A percentile compares a stretch with the other conserved stretches of the same genome.
phyloP scores from a whole-genome alignment of 2,888 invertebrate genomes.

The Lamellibrachia columna region DNA sequence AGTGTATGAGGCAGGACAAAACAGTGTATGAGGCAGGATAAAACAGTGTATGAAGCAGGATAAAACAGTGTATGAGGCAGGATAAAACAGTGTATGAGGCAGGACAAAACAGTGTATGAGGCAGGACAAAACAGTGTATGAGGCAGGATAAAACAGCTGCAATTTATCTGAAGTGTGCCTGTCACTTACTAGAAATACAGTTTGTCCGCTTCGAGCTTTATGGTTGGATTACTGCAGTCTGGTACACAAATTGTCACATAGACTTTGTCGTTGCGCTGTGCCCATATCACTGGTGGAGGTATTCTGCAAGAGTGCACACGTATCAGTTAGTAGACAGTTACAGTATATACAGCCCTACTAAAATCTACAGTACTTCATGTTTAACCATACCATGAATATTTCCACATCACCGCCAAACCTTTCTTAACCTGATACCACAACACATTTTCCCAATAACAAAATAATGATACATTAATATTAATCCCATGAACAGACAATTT shows the following conservation, averaged over 20 bases:
- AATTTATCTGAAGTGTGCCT: background rate
- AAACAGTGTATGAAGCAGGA: too few relatives aligned
- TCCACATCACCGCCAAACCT: too few relatives aligned
- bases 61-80: background rate
- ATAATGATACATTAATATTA: too few relatives aligned
- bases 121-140: background rate
- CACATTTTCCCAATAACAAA: too few relatives aligned
- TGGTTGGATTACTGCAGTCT: constrained; percentile 80
- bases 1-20: too few relatives aligned
- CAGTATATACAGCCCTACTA: too few relatives aligned
- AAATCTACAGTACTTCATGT: too few relatives aligned
- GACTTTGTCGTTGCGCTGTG: constrained; percentile 84
- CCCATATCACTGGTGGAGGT: constrained; percentile 92
- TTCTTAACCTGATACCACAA: too few relatives aligned
- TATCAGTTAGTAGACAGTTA: background rate
- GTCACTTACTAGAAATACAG: constrained; percentile 76
- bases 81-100: background rate
- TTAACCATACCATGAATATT: too few relatives aligned
- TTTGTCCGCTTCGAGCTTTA: constrained; percentile 74
- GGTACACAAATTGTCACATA: constrained; percentile 91
- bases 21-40: too few relatives aligned
- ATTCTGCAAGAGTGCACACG: constrained; percentile 30
- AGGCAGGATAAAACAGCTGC: background rate
- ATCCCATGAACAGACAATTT: too few relatives aligned
- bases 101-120: background rate